A percentile compares a stretch with the other conserved stretches of the same genome.
These are phyloP conservation scores for Anabacerthia variegaticeps DNA, from an alignment of 2,797 vertebrate species.

Conservation along the genomic window DNA sequence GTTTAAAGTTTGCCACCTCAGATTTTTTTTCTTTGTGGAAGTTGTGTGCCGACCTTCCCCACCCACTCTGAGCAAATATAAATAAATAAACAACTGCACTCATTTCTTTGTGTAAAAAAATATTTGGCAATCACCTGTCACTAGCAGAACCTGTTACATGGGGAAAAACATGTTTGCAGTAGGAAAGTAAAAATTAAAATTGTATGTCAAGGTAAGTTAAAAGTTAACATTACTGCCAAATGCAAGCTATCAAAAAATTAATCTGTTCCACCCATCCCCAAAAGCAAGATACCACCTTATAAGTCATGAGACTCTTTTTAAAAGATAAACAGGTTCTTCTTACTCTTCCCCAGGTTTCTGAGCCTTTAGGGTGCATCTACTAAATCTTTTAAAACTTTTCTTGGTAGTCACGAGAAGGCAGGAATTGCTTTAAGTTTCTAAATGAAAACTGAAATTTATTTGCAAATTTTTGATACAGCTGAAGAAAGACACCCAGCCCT, in stretches of 20 bases:
- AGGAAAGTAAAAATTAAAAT: constrained; percentile 21
- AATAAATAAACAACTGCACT: constrained; percentile 26
- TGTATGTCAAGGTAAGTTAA: constrained; percentile 15
- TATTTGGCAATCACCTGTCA: constrained; percentile 32
- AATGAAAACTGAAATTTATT: not conserved
- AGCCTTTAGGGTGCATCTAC: constrained; percentile 26
- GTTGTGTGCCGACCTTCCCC: not conserved
- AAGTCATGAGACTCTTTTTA: constrained; percentile 5
- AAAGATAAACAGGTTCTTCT: constrained; percentile 48
- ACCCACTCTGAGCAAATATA: not conserved
- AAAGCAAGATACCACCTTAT: constrained; percentile 56
- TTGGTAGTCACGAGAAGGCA: not conserved
- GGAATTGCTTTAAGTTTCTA: not conserved
- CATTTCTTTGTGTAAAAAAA: constrained; percentile 38
- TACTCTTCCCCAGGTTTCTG: constrained; percentile 5
- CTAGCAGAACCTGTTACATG: constrained; percentile 57
- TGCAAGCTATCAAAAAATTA: not conserved
- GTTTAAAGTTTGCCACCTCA: not conserved
- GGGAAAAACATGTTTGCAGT: constrained; percentile 12
- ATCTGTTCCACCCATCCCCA: constrained; percentile 36
- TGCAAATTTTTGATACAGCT: not conserved
- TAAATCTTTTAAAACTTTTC: not conserved
- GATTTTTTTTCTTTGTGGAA: not conserved
- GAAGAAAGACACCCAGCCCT: not conserved
- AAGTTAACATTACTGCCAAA: constrained; percentile 46